A percentile compares a stretch with the other conserved stretches of the same genome.
These are phyloP conservation scores for Merluccius polli DNA, from an alignment of 2,797 vertebrate species.

Conservation along the genomic window DNA sequence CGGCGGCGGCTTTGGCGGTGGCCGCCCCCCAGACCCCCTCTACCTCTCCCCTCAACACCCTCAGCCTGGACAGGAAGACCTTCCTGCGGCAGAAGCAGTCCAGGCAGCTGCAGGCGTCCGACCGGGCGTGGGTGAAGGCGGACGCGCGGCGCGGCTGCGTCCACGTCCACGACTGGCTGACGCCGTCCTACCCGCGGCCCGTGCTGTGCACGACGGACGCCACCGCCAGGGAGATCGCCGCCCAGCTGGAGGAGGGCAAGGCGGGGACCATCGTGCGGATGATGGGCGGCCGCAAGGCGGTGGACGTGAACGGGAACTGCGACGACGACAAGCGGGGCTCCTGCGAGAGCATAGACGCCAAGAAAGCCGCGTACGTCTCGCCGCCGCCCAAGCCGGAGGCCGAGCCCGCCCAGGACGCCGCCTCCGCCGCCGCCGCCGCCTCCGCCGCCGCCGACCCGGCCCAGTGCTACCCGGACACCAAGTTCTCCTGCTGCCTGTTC, in stretches of 20 bases:
- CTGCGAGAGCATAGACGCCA: constrained; percentile 27
- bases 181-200: constrained; percentile 74
- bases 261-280: constrained; percentile 69
- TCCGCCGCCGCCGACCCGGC: constrained; percentile 10
- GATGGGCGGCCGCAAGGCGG: no score
- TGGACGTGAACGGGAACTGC: no score
- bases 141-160: constrained; percentile 83
- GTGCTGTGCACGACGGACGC: constrained; percentile 86
- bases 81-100: constrained; percentile 79
- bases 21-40: constrained; percentile 64
- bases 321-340: constrained; percentile 17
- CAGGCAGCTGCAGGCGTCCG: constrained; percentile 80
- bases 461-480: constrained; percentile 36
- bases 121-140: constrained; percentile 83
- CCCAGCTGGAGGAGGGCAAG: constrained; percentile 72
- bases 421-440: no score
- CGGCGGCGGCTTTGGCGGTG: no score
- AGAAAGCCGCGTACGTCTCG: constrained; percentile 13
- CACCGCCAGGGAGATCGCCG: constrained; percentile 76
- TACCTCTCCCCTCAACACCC: constrained; percentile 75
- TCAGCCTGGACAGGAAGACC: constrained; percentile 84
- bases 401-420: constrained; percentile 10
- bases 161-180: constrained; percentile 80
- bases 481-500: constrained; percentile 37
- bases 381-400: constrained; percentile 31